Conservation (phyloP, 92 coral and sea anemone genomes). For the Scolanthus callimorphus region DNA sequence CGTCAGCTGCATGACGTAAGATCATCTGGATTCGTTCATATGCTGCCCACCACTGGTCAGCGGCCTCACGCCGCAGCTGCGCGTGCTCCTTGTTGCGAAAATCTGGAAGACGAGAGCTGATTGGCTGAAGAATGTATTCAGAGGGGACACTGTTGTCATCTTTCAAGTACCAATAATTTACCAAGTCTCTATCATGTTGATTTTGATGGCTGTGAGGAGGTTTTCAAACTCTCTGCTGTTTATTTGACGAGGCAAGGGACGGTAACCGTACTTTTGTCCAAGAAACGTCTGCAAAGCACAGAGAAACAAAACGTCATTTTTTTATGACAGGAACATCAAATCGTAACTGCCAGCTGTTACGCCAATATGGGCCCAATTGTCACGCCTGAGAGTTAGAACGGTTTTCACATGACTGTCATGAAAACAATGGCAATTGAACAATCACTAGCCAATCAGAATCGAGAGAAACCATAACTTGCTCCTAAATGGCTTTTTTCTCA, state of each 20-base stretch:
- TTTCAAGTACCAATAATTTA: conserved; percentile 34
- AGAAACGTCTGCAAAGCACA: conserved; percentile 35
- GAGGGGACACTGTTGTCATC: conserved; percentile 56
- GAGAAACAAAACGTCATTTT: background rate
- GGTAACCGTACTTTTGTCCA: conserved; percentile 57
- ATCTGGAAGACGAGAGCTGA: conserved; percentile 38
- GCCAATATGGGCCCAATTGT: too few species aligned
- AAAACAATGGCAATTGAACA: background rate
- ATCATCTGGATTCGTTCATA: conserved; percentile 25
- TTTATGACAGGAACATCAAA: background rate
- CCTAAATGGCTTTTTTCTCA: too few species aligned
- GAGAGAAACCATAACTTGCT: too few species aligned
- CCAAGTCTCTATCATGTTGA: conserved; percentile 13
- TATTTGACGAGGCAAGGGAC: conserved; percentile 34
- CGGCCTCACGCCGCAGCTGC: conserved; percentile 25
- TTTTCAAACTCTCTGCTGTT: conserved; percentile 26
- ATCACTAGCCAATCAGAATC: too few species aligned
- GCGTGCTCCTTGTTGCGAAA: conserved; percentile 24
- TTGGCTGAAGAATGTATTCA: conserved; percentile 35
- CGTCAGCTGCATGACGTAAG: conserved; percentile 35
- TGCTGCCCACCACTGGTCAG: conserved; percentile 31
- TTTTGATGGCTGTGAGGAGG: conserved; percentile 17
- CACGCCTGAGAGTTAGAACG: too few species aligned
- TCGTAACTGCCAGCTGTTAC: too few species aligned
- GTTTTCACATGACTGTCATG: too few species aligned